Conservation (phyloP, 2,797 vertebrate genomes). For the Bufotes viridis region DNA sequence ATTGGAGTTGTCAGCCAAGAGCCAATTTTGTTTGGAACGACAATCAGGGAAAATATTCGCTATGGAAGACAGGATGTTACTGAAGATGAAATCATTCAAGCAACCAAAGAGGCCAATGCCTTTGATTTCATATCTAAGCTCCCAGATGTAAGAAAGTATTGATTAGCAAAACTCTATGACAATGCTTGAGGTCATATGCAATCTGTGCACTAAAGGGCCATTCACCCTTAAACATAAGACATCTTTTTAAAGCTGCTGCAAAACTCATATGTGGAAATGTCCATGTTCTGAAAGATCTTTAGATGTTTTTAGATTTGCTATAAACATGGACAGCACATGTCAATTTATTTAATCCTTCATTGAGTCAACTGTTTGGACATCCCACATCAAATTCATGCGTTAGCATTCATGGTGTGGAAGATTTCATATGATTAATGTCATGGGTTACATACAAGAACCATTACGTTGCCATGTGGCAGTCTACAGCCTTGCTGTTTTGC, state of each 20-base stretch:
- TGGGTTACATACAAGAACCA: background rate
- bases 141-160: constrained; percentile 72
- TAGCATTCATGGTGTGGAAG: background rate
- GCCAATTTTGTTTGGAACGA: constrained; percentile 74
- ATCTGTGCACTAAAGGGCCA: background rate
- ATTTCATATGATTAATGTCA: background rate
- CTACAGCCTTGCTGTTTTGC: background rate
- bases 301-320: background rate
- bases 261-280: background rate
- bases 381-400: background rate
- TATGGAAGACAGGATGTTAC: constrained; percentile 72
- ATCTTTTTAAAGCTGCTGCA: background rate
- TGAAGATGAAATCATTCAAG: constrained; percentile 74
- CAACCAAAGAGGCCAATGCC: constrained; percentile 76
- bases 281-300: background rate
- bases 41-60: constrained; percentile 77
- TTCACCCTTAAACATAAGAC: background rate
- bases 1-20: constrained; percentile 76
- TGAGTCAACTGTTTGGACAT: background rate
- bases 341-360: background rate
- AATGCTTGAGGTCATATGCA: background rate
- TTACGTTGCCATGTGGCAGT: background rate
- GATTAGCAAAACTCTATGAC: background rate
- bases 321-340: background rate
- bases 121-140: constrained; percentile 77